Evolutionary conservation across 2,113 vertebrate genomes (phyloP), one percentile per base, ranked within the genome.

Genomic region (Aegotheles bennettii): DNA sequence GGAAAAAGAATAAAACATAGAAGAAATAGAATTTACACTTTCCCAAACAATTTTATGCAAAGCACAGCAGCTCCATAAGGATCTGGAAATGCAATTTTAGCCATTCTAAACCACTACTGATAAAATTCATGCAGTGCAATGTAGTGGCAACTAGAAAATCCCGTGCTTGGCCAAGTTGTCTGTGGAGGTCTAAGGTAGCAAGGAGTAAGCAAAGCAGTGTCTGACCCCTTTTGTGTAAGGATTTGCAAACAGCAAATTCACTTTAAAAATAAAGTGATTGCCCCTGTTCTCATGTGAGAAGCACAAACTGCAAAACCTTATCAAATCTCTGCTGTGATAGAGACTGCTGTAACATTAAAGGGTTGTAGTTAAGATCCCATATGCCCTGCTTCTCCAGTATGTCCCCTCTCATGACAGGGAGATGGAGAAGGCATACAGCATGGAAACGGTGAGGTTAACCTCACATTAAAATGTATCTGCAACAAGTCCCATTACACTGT

Each of bases 281-380:
- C 50, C 45, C 13, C 28, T 40, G 13, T 57, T 38, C 21, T 50
- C 18, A 13, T 2, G 13, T 47, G 28, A 79, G 60, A 78, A 28
- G 2, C 7, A 60, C 36, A 20, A 45, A 56, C 25, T 47, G 38
- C 40, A 68, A 67, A 67, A 47, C 57, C 48, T 31, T 40, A 25
- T 29, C 42, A 79, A 74, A 73, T 18, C 33, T 35, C 29, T 33
- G 33, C 60, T 51, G 16, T 24, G 48, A 40, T 35, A 48, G 51
- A 51, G 56, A 43, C 2, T 56, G 35, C 40, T 78, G 59, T 42
- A 56, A 43, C 26, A 45, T 42, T 38, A 13, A 73, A 73, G 26
- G 28, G 26, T 3, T 36, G 31, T 21, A 47, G 51, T 16, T 54
- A 56, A 0, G 0, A 24, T 26, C 12, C 8, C 33, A 3, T 8